Base-by-base conservation (phyloP, 2,888 invertebrate species). In the Argyresthia goedartella region DNA sequence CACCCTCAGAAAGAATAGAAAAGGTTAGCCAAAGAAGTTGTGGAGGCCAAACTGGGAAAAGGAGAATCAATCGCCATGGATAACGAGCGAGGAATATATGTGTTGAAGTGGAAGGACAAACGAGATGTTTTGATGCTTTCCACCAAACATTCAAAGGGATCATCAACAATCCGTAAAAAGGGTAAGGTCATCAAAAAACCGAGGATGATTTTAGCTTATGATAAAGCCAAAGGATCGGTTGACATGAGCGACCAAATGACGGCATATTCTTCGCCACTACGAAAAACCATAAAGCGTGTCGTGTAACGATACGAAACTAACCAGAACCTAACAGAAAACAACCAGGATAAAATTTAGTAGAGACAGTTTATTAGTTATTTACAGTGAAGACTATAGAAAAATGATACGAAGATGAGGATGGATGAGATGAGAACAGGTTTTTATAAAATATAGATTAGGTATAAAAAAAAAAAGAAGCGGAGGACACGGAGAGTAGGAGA, bases 221-320 rank as follows among this genome's bases (percentile, higher is more conserved):
- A 72, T 56, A 59, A 58, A 53, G 57, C 59, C 8, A 72, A 71
- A 63, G 55, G 58, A 34, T 58, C 68, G 15, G 67, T 72, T 11
- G 67, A 71, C 53, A 52, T 69, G 55, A 61, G 58, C 41, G 68
- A 73, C 53, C 71, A 71, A 55, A 66, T 68, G 64, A 51, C 56
- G n/a, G 46, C 65, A 6, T 65, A 64, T 54, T 57, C 58, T n/a
- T 55, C 64, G 33, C 65, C 67, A 53, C 56, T 71, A 36, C 54
- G 69, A 49, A 71, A 68, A 58, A 62, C 64, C 13, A 54, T 71
- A 70, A n/a, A n/a, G n/a, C n/a, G n/a, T n/a, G n/a, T n/a, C n/a
- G n/a, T n/a, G n/a, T n/a, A n/a, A n/a, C n/a, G n/a, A n/a, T n/a
- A n/a, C n/a, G n/a, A n/a, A n/a, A n/a, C n/a, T n/a, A n/a, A n/a